Conservation (phyloP, 1,140 invertebrate genomes). For the Ceratina japonica region DNA sequence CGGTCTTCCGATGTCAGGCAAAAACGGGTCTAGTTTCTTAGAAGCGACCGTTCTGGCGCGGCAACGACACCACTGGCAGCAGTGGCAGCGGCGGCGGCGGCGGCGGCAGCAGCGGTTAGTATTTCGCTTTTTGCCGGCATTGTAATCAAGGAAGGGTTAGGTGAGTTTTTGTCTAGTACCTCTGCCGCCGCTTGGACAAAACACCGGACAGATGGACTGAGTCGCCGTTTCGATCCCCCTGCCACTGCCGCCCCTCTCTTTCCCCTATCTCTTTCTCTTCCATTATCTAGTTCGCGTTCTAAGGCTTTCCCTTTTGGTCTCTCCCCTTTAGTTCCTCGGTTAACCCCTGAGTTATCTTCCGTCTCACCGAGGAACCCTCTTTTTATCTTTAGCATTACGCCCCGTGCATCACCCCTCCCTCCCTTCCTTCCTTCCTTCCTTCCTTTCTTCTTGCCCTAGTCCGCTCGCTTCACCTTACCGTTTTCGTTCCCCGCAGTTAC, state of each 20-base stretch:
- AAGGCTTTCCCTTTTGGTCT: not conserved
- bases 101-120: constrained; percentile 76
- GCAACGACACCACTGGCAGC: constrained; percentile 21
- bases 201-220: constrained; percentile 79
- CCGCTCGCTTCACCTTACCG: constrained; percentile 25
- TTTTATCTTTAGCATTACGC: constrained; percentile 50
- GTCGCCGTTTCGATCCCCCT: constrained; percentile 70
- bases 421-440: constrained; percentile 6
- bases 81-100: constrained; percentile 22
- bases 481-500: constrained; percentile 33
- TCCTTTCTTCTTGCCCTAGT: constrained; percentile 15
- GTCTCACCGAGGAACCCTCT: constrained; percentile 43
- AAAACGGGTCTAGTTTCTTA: constrained; percentile 81
- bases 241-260: constrained; percentile 13
- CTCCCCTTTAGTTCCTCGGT: constrained; percentile 38
- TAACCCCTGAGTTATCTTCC: constrained; percentile 31
- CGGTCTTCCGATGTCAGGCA: constrained; percentile 63
- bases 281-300: constrained; percentile 27
- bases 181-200: constrained; percentile 73
- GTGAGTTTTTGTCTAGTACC: constrained; percentile 76
- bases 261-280: constrained; percentile 33
- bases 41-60: constrained; percentile 67
- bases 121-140: constrained; percentile 80
- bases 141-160: constrained; percentile 81
- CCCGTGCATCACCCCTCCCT: constrained; percentile 41